Percentiles rank a stretch among this genome's conserved stretches.
These are phyloP conservation scores for Tinamus guttatus DNA, from an alignment of 2,113 vertebrate genomes.

Conservation along the genomic window DNA sequence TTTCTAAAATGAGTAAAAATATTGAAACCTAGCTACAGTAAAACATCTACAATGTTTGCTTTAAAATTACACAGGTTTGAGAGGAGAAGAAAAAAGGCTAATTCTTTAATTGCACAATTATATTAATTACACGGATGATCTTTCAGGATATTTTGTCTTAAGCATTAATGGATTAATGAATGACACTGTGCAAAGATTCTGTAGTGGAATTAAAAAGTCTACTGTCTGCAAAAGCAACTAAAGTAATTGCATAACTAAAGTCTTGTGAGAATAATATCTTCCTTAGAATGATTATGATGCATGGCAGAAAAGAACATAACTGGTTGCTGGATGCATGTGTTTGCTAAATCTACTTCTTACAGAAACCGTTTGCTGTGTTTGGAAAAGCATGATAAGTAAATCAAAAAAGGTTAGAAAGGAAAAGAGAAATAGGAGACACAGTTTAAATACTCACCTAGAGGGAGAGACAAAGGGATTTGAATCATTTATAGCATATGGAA, in stretches of 20 bases:
- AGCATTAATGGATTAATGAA: neutral
- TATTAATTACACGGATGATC: neutral
- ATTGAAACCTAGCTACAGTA: neutral
- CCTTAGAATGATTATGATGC: neutral
- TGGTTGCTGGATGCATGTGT: neutral
- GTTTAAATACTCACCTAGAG: neutral
- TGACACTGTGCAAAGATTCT: neutral
- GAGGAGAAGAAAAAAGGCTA: neutral
- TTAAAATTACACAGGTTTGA: neutral
- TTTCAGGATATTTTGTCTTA: neutral
- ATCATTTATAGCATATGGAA: neutral
- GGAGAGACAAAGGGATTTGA: neutral
- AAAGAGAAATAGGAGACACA: neutral
- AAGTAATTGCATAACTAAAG: neutral
- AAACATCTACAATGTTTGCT: neutral
- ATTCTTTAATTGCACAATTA: neutral
- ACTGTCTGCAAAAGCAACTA: neutral
- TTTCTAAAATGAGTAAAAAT: neutral
- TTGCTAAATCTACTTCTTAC: neutral
- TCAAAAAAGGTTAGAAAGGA: neutral
- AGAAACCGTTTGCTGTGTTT: neutral
- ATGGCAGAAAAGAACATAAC: neutral
- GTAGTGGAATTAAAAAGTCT: neutral
- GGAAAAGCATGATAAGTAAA: neutral
- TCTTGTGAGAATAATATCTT: neutral